Evolutionary conservation across 2,888 invertebrate genomes (phyloP), one percentile per base, ranked within the genome.

Genomic region (Cataglyphis altisquamis): DNA sequence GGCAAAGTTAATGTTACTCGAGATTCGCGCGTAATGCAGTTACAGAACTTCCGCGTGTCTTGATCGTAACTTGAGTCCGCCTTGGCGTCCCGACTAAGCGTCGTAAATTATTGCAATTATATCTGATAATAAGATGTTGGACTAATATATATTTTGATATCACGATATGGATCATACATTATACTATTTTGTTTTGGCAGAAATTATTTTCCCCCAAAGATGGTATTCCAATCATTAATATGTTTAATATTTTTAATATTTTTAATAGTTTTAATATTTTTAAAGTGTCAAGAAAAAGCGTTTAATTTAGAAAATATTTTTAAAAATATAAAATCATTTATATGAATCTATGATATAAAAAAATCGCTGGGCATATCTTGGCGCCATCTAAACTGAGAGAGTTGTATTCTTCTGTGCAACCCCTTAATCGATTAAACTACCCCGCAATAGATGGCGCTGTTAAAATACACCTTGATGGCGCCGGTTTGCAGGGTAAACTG

Each of bases 401-500:
- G 64, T 29, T 82, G 87, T 85, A 87, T 86, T 90, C 89, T 87
- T 83, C 68, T 77, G 75, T 5, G 45, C 84, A 25, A 82, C 84
- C 72, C 80, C 83, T 32, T 62, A 85, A 90, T 89, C 87, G 90
- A 91, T 88, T 86, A 86, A 87, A 62, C 83, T 83, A 77, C 60
- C 80, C 85, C 72, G 57, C 89, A 67, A 72, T 82, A 88, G 91
- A 89, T 86, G 89, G 90, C 90, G 88, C 84, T 87, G 87, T 84
- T 86, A 82, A 83, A 84, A 82, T 66, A 32, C n/a, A 73, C 45
- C n/a, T 45, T 52, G 73, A 83, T 52, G 62, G 72, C 67, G 60
- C 86, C 82, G 57, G 48, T 70, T 21, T 41, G 18, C 15, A n/a
- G 52, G 32, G 18, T 41, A 68, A 57, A 48, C 72, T 21, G 21